Percentiles rank a stretch among this genome's conserved stretches.
Conservation (phyloP, 2,888 invertebrate species). For the Microdon myrmicae region DNA sequence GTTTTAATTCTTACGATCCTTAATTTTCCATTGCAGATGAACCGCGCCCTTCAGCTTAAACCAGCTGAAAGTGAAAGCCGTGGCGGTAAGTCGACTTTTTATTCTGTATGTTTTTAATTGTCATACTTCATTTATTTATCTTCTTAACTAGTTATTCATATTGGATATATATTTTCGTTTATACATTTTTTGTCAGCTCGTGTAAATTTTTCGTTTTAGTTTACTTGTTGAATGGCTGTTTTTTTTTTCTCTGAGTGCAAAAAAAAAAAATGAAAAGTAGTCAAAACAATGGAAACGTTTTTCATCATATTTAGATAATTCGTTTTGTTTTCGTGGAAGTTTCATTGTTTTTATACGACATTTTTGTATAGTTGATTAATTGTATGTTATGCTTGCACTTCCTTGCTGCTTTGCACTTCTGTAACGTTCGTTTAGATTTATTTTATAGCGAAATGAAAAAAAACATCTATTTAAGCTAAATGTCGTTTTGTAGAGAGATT, state of each 20-base stretch:
- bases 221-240: conserved; percentile 35
- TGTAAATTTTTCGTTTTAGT: conserved; percentile 9
- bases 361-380: conserved; percentile 37
- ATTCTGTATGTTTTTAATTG: conserved; percentile 17
- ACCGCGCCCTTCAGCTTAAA: conserved; percentile 99
- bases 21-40: conserved; percentile 89
- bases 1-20: too few species aligned
- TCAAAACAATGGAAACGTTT: neutral
- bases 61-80: conserved; percentile 99
- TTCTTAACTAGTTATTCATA: too few species aligned
- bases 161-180: too few species aligned
- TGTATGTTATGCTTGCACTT: conserved; percentile 48
- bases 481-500: conserved; percentile 20
- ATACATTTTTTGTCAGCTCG: conserved; percentile 3
- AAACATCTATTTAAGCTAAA: conserved; percentile 3
- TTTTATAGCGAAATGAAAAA: too few species aligned
- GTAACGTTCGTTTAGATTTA: conserved; percentile 1
- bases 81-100: conserved; percentile 79
- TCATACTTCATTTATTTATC: too few species aligned
- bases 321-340: conserved; percentile 7
- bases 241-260: conserved; percentile 13
- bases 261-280: conserved; percentile 6
- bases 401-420: conserved; percentile 44
- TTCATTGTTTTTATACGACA: conserved; percentile 7
- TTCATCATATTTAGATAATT: conserved; percentile 16